Evolutionary conservation across 2,113 vertebrate genomes (phyloP), one percentile per base, ranked within the genome.

Genomic region (Morone saxatilis): DNA sequence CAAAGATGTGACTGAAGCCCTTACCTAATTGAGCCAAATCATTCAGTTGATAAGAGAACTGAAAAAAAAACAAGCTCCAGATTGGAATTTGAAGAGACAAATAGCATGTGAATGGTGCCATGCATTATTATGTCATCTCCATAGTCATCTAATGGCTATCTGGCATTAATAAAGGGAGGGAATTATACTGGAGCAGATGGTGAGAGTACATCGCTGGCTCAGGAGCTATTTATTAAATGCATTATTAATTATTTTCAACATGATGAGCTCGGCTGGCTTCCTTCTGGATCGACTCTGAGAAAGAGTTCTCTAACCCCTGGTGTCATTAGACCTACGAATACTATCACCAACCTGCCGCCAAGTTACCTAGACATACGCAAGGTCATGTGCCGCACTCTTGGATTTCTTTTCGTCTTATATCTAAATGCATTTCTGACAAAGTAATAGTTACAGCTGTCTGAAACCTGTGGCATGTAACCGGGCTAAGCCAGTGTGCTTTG

Each of bases 171-270:
- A 95, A 95, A 94, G 88, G 72, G 87, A 92, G 83, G 86, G 89
- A 91, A 90, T 94, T 94, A 92, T 87, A 92, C 88, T 81, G 86
- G 76, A 95, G 92, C 95, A 96, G 95, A 96, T 96, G 95, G 95
- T 85, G 92, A 91, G 92, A 92, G 93, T 92, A 83, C 93, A 90
- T 94, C 54, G 84, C 89, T 71, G 91, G 93, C 93, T 94, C 95
- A 94, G 92, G 91, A 95, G 95, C 92, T 93, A 95, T 96, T 95
- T 96, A 95, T 96, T 96, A 95, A 95, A 96, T 93, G 91, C 74
- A 92, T 95, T 96, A 95, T 95, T 95, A 95, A 95, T 96, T 94
- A 95, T 95, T 95, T 95, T 94, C 87, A 94, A 93, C 94, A 95
- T 90, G 89, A 94, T 93, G 91, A 93, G 93, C 92, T 94, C 93